Percentiles rank a stretch among this genome's conserved stretches.
These are phyloP conservation scores for Montifringilla adamsi DNA, from an alignment of 2,113 vertebrate genomes.

Conservation along the genomic window DNA sequence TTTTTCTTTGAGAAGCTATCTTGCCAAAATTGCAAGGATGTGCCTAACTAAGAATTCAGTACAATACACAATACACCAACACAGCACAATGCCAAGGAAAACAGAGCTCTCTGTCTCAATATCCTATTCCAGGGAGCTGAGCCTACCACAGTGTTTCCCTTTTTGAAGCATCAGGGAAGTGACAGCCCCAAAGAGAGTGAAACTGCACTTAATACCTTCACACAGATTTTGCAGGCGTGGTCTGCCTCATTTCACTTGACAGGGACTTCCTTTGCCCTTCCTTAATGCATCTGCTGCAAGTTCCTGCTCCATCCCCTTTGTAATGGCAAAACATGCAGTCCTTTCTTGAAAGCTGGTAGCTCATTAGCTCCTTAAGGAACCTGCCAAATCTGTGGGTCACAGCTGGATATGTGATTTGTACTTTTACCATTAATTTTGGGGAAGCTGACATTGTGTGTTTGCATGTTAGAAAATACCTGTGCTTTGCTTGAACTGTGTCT, in stretches of 20 bases:
- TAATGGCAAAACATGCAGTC: not conserved
- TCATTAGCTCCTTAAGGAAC: not conserved
- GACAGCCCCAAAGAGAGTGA: not conserved
- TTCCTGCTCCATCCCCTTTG: not conserved
- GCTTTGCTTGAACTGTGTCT: not conserved
- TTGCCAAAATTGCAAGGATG: not conserved
- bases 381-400: not conserved
- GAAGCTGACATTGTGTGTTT: not conserved
- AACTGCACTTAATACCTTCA: not conserved
- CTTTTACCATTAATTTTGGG: not conserved
- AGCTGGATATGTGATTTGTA: not conserved
- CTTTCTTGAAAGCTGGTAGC: not conserved
- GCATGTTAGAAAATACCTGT: not conserved
- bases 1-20: not conserved
- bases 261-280: not conserved
- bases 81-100: not conserved
- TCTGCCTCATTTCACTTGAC: not conserved
- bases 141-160: not conserved
- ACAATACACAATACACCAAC: not conserved
- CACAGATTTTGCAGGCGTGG: not conserved
- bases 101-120: not conserved
- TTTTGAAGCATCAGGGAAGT: not conserved
- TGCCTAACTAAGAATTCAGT: not conserved
- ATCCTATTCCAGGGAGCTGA: not conserved
- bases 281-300: not conserved